Base-by-base conservation (phyloP, 2,888 invertebrate genomes). In the Galerucella nymphaeae region DNA sequence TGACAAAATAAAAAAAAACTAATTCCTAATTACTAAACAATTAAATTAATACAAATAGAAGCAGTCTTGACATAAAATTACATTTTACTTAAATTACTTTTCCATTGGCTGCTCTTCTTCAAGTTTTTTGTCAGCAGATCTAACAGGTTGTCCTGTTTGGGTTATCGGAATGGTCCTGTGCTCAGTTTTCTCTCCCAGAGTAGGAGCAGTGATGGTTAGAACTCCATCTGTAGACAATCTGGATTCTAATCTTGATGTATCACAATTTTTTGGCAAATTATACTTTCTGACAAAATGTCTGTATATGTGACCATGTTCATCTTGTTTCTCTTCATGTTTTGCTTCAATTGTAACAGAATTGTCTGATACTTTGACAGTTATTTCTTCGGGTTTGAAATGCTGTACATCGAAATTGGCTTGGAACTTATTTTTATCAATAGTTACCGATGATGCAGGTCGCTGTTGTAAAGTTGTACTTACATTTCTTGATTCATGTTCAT, bases 321-420 rank as follows among this genome's bases (percentile, higher is more conserved):
- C 75, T 61, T 67, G 73, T 45, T 71, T 73, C 30, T 76, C 75
- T 45, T 76, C 73, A 48, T 74, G 73, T 58, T 76, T 72, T 1
- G 70, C 75, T 62, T 76, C 75, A 16, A 76, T 72, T 14, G 75
- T 76, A n/a, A 76, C 53, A 14, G 61, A 48, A 48, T 70, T 72
- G 38, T 76, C 68, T 2, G 68, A 70, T 16, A 76, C 55, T 63
- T 74, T 76, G 1, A 76, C 75, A 16, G 70, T 64, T 11, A 75
- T 73, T 61, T 74, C 75, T 20, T 74, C 72, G 0, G 75, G 75
- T 64, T 73, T 72, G 66, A 76, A 76, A 55, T 74, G 75, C 64
- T 76, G 75, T n/a, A 75, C 75, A 50, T 75, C 75, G 9, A 73
- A 71, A 50, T 72, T 73, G 30, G 71, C 75, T 58, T 74, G 72